Evolutionary conservation across 2,797 vertebrate genomes (phyloP).

Genomic region (Myotis vivesi): DNA sequence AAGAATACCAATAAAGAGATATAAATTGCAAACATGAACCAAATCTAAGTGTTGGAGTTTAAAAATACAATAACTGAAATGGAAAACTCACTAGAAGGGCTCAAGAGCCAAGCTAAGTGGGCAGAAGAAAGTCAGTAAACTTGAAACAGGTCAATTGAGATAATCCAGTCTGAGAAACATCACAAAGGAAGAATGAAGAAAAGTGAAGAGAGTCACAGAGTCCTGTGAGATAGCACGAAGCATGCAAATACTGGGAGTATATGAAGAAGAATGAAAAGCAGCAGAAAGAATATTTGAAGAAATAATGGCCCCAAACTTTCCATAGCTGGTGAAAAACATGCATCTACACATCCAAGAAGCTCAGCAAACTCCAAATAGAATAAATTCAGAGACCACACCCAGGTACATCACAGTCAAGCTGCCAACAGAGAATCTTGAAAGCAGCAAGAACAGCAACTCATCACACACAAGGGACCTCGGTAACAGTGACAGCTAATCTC

Average conservation of each 20-base stretch:
- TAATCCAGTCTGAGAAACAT: neutral
- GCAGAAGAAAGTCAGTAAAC: neutral
- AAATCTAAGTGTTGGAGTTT: neutral
- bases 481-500: neutral
- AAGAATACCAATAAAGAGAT: neutral
- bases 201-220: neutral
- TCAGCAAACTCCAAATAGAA: neutral
- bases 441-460: neutral
- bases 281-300: neutral
- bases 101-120: neutral
- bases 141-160: neutral
- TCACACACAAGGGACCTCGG: neutral
- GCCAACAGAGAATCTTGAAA: neutral
- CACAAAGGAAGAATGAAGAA: neutral
- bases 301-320: neutral
- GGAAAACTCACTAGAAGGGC: neutral
- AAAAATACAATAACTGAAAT: neutral
- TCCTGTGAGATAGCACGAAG: neutral
- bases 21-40: neutral
- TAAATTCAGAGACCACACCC: neutral
- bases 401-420: neutral
- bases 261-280: neutral
- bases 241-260: neutral
- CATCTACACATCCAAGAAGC: neutral
- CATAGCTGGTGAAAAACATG: neutral